Percentiles rank a stretch among this genome's conserved stretches.
Conservation (phyloP, 92 coral and sea anemone genomes). For the Actinostola sp. region DNA sequence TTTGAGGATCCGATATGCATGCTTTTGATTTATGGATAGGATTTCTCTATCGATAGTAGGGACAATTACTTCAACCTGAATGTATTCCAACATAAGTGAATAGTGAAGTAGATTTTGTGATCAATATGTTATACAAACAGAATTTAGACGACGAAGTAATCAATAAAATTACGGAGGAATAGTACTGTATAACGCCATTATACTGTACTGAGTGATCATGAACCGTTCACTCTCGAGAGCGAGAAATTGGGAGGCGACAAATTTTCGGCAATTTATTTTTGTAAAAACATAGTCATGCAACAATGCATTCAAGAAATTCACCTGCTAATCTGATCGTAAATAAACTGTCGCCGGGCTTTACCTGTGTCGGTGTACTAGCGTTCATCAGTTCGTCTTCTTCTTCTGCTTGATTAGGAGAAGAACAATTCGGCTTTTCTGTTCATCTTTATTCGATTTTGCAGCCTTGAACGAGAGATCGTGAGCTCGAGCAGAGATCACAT, state of each 20-base stretch:
- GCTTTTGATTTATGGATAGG: no score
- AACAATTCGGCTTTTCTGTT: not conserved
- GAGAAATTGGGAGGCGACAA: not conserved
- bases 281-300: not conserved
- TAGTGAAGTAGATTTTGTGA: no score
- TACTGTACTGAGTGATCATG: no score
- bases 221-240: no score
- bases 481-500: conserved; percentile 3
- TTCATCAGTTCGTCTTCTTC: conserved; percentile 24
- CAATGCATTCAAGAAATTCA: conserved; percentile 11
- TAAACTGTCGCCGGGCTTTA: conserved; percentile 9
- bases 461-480: not conserved
- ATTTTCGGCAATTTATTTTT: not conserved
- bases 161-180: no score
- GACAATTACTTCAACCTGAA: no score
- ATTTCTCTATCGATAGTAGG: no score
- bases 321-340: conserved; percentile 22
- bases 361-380: conserved; percentile 40
- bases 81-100: no score
- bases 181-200: no score
- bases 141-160: no score
- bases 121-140: no score
- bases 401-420: not conserved
- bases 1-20: no score
- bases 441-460: not conserved